Base-by-base conservation (phyloP, 2,113 vertebrate genomes). In the Neofelis nebulosa region DNA sequence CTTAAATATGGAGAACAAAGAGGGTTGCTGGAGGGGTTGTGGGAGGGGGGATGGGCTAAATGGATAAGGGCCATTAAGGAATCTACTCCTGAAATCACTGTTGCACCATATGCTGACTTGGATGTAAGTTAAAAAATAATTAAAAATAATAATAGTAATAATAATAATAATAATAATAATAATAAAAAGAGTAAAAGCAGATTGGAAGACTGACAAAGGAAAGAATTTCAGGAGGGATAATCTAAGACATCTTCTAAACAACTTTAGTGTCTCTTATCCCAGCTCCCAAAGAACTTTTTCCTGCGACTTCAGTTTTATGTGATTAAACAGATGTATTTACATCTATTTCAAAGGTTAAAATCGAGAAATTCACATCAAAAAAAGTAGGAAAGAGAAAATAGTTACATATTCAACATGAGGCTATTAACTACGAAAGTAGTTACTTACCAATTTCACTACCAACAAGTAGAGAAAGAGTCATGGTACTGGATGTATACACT, bases 341-440 rank as follows among this genome's bases (percentile, higher is more conserved):
- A 94, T 7, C 61, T 86, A 83, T 13, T 95, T 36, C 95, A 81
- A 94, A 94, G 38, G 31, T 23, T 88, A 78, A 96, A 78, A 68
- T 89, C 19, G 82, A 97, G 45, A 94, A 90, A 91, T 80, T 25
- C 4, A 45, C 3, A 91, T 68, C 8, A 41, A 63, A 96, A 82
- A 80, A 66, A 50, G 15, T 36, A 88, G 65, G 5, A 73, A 95
- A n/a, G 15, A 94, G 38, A 45, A 88, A 89, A 63, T 2, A 66
- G 79, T 21, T 93, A 61, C 5, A 82, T 23, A 50, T 27, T 25
- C 36, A 93, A 85, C 63, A 23, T 63, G 48, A 97, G 23, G 61
- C 52, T 14, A 14, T 18, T 61, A 61, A 61, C 57, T 61, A 61
- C 7, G 7, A 36, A 48, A 86, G 65, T 25, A 29, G 38, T 33